Evolutionary conservation across 2,888 invertebrate genomes (phyloP).

Genomic region (Coenonympha arcania): DNA sequence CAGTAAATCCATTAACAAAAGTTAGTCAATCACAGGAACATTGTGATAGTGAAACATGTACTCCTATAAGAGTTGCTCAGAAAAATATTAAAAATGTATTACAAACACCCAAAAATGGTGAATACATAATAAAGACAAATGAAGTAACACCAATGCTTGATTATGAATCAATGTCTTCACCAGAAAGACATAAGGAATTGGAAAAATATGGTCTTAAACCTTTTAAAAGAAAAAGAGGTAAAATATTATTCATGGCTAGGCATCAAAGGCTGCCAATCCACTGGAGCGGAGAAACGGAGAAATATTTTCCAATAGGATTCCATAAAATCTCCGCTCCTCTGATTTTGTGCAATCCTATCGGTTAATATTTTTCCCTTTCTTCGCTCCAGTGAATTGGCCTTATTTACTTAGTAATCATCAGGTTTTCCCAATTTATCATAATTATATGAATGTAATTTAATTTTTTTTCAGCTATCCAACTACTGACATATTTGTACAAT

Average conservation of each 20-base stretch:
- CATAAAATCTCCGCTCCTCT: too few species aligned
- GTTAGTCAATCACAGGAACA: slow-evolving; percentile 3
- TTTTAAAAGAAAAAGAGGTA: slow-evolving; percentile 76
- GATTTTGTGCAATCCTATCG: too few species aligned
- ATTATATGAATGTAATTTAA: not conserved
- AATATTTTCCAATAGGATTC: too few species aligned
- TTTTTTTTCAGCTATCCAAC: slow-evolving; percentile 67
- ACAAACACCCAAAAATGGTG: slow-evolving; percentile 54
- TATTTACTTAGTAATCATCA: too few species aligned
- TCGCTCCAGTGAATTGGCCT: too few species aligned
- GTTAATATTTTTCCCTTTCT: too few species aligned
- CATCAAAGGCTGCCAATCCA: too few species aligned
- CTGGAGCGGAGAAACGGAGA: too few species aligned
- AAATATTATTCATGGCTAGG: too few species aligned
- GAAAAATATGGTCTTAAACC: slow-evolving; percentile 79
- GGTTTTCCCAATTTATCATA: too few species aligned
- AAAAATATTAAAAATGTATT: slow-evolving; percentile 14
- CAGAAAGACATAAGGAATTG: slow-evolving; percentile 72
- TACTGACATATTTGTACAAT: slow-evolving; percentile 79
- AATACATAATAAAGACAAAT: slow-evolving; percentile 69
- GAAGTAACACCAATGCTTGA: slow-evolving; percentile 75
- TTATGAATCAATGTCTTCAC: slow-evolving; percentile 73
- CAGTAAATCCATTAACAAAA: slow-evolving; percentile 6
- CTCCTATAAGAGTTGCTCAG: slow-evolving; percentile 29
- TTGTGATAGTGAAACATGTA: slow-evolving; percentile 20